Conservation (phyloP, 2,113 vertebrate genomes). For the Melanocharis versteri region DNA sequence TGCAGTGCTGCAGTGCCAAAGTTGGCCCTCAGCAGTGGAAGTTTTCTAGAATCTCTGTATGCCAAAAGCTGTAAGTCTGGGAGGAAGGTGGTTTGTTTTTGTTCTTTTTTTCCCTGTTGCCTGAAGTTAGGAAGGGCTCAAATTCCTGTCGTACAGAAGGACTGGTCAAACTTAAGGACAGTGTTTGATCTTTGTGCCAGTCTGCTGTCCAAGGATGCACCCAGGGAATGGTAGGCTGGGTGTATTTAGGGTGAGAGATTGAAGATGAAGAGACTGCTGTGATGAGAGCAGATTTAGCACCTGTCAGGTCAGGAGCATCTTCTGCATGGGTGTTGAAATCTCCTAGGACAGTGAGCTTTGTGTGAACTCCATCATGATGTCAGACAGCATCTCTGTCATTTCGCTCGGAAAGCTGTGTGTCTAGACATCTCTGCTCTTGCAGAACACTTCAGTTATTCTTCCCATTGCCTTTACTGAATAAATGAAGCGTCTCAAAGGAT, state of each 20-base stretch:
- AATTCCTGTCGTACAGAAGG: neutral
- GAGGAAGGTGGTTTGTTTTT: neutral
- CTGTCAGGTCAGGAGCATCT: conserved; percentile 12
- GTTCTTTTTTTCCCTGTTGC: neutral
- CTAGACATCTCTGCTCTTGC: neutral
- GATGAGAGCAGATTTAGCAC: conserved; percentile 23
- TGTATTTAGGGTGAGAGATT: neutral
- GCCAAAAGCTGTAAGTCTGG: neutral
- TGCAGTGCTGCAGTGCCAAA: no score
- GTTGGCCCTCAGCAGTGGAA: neutral
- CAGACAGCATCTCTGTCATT: conserved; percentile 22
- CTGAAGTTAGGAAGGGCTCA: neutral
- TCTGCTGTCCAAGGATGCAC: neutral
- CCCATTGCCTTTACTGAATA: neutral
- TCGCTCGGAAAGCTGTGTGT: neutral
- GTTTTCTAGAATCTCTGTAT: neutral
- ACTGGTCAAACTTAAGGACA: neutral
- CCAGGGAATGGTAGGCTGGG: neutral
- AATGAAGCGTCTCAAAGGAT: neutral
- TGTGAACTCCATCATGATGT: neutral
- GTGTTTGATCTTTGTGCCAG: neutral
- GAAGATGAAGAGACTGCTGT: neutral
- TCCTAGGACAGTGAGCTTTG: neutral
- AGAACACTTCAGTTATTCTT: neutral
- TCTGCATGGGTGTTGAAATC: neutral